phyloP scores from a whole-genome alignment of 2,113 vertebrate genomes.

The Urocynchramus pylzowi region DNA sequence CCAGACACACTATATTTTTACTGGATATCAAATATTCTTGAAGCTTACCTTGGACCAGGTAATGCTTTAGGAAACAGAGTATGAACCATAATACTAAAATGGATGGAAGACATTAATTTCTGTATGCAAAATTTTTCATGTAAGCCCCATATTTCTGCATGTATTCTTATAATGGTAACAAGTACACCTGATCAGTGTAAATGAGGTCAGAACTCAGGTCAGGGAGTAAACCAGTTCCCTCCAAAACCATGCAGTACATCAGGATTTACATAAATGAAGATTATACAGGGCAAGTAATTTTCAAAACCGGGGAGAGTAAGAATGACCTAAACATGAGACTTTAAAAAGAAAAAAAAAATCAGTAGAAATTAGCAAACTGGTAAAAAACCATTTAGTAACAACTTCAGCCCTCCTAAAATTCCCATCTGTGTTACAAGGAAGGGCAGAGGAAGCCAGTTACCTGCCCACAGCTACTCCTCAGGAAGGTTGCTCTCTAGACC shows the following conservation, averaged over 20 bases:
- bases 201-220: background rate
- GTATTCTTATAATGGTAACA: background rate
- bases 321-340: background rate
- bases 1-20: background rate
- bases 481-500: background rate
- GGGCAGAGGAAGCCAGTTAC: background rate
- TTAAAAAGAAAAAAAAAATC: background rate
- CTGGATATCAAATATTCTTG: background rate
- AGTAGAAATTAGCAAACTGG: background rate
- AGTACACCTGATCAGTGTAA: background rate
- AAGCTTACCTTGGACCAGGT: background rate
- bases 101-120: background rate
- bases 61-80: background rate
- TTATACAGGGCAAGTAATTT: background rate
- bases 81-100: background rate
- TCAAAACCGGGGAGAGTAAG: background rate
- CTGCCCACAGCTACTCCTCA: background rate
- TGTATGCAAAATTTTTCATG: background rate
- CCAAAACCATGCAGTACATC: background rate
- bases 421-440: background rate
- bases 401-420: background rate
- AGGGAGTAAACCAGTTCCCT: background rate
- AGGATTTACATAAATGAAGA: background rate
- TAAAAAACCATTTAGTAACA: background rate
- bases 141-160: background rate